Evolutionary conservation across 2,113 vertebrate species (phyloP).

Genomic region (Gnathonemus longibarbis): DNA sequence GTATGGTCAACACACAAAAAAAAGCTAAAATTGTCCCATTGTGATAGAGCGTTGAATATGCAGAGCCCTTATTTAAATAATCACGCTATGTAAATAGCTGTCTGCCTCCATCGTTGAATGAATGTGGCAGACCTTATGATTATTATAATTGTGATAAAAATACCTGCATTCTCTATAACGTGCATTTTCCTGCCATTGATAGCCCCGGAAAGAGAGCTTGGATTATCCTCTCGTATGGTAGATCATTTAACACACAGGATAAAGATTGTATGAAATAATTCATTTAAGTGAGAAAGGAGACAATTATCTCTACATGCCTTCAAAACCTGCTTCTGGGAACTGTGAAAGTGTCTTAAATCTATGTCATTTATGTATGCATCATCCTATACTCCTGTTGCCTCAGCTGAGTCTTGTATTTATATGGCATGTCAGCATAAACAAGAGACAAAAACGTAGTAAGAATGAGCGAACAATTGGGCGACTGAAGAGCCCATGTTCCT

Average conservation of each 20-base stretch:
- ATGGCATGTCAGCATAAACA: background rate
- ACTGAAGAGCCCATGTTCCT: background rate
- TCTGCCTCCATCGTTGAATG: background rate
- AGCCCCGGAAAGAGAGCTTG: background rate
- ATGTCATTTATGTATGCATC: background rate
- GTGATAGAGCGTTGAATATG: background rate
- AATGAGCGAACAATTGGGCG: background rate
- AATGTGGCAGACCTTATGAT: conserved; percentile 3
- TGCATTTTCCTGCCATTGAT: conserved; percentile 6
- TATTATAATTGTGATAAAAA: conserved; percentile 8
- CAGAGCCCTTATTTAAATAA: conserved; percentile 5
- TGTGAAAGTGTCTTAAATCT: background rate
- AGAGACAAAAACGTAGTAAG: background rate
- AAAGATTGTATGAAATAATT: conserved; percentile 4
- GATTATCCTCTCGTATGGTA: background rate
- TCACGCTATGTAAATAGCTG: conserved; percentile 2
- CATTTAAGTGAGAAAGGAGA: background rate
- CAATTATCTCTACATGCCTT: background rate
- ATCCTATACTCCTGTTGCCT: background rate
- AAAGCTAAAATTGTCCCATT: conserved; percentile 2
- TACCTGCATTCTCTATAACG: background rate
- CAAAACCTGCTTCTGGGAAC: background rate
- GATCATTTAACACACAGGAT: background rate
- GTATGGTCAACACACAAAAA: background rate
- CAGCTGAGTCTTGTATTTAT: background rate